Conservation (phyloP, 1,140 invertebrate genomes). For the Aphis gossypii region DNA sequence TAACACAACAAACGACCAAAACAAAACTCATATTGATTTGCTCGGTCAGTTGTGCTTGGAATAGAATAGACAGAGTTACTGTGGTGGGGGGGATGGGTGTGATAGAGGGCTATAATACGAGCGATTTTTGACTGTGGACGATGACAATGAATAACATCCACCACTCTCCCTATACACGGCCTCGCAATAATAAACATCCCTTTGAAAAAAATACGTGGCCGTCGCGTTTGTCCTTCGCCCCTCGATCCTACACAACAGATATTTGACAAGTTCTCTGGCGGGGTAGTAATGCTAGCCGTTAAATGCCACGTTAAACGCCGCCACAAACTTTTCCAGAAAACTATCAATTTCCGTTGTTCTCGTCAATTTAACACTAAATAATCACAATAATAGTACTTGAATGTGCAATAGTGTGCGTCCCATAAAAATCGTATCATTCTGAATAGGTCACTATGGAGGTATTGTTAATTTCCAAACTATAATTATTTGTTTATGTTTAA, state of each 20-base stretch:
- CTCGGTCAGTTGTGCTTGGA: background rate
- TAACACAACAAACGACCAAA: background rate
- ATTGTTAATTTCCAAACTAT: background rate
- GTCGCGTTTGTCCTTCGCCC: background rate
- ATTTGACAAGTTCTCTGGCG: background rate
- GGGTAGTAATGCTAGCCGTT: background rate
- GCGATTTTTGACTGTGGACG: background rate
- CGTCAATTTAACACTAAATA: background rate
- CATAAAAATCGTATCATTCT: background rate
- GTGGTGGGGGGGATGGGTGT: background rate
- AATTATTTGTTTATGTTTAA: background rate
- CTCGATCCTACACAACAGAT: background rate
- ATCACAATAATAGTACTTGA: background rate
- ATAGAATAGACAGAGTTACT: background rate
- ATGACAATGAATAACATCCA: background rate
- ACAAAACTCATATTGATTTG: slow-evolving; percentile 52
- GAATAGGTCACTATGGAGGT: background rate
- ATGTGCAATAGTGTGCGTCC: background rate
- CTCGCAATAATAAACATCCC: slow-evolving; percentile 2
- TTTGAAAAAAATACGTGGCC: background rate
- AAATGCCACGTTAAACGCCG: background rate
- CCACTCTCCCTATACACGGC: background rate
- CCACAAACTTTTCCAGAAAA: background rate
- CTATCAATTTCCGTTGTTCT: background rate
- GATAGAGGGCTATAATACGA: background rate